phyloP scores from a whole-genome alignment of 2,797 vertebrate genomes.

The Tarsius wallacei region DNA sequence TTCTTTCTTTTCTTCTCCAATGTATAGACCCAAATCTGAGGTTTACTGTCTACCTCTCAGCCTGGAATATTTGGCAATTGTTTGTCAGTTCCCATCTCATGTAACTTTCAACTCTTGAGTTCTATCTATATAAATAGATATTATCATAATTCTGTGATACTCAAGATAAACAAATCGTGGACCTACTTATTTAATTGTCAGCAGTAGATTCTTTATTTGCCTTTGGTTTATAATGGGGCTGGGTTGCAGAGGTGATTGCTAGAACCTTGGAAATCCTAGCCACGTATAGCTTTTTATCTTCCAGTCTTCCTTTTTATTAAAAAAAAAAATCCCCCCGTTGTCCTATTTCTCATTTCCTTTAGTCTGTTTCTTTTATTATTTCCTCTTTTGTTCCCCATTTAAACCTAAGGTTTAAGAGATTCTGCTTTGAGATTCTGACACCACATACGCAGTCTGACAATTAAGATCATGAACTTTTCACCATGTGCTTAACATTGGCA shows the following conservation, averaged over 20 bases:
- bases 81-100: background rate
- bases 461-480: no score
- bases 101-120: background rate
- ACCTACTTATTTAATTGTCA: background rate
- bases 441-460: background rate
- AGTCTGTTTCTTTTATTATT: background rate
- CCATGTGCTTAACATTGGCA: no score
- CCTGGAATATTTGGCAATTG: background rate
- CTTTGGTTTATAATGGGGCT: background rate
- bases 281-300: accelerated
- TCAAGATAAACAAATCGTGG: background rate
- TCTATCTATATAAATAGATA: background rate
- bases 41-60: background rate
- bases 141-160: background rate
- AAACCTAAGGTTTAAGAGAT: background rate
- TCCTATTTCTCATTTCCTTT: background rate
- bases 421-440: background rate
- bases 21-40: background rate
- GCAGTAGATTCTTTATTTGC: background rate
- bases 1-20: background rate
- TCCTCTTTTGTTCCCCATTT: background rate
- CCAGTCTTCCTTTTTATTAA: background rate
- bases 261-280: background rate
- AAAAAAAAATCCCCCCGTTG: background rate
- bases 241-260: background rate